Evolutionary conservation across 2,797 vertebrate species (phyloP).

Genomic region (Phalloptychus januarius): DNA sequence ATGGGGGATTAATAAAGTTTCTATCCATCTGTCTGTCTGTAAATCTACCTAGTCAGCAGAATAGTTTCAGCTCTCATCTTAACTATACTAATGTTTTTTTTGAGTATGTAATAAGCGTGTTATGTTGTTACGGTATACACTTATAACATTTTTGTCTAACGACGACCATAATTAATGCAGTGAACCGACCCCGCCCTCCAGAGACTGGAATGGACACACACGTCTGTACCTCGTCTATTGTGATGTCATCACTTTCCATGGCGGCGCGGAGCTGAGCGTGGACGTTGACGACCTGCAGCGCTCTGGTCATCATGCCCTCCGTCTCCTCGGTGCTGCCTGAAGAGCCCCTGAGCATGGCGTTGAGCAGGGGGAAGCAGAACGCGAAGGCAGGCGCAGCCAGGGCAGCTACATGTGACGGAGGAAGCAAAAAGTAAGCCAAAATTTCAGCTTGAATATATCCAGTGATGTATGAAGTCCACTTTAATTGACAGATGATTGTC

Average conservation of each 20-base stretch:
- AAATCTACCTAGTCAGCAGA: no score
- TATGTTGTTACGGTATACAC: background rate
- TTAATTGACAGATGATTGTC: no score
- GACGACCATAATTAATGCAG: background rate
- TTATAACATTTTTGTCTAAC: background rate
- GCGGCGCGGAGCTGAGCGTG: slow-evolving; percentile 88
- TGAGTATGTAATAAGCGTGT: background rate
- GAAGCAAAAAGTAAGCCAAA: background rate
- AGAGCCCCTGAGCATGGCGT: slow-evolving; percentile 86
- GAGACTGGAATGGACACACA: background rate
- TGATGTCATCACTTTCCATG: slow-evolving; percentile 46
- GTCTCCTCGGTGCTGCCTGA: slow-evolving; percentile 84
- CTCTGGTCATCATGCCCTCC: slow-evolving; percentile 85
- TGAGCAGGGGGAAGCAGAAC: slow-evolving; percentile 93
- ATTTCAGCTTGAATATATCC: background rate
- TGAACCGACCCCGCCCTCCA: no score
- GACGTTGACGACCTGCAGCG: slow-evolving; percentile 87
- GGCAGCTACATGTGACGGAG: slow-evolving; percentile 54
- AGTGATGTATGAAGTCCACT: background rate
- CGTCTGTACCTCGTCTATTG: slow-evolving; percentile 88
- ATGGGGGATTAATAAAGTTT: no score
- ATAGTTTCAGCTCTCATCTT: background rate
- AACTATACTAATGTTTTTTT: background rate
- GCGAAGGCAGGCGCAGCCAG: slow-evolving; percentile 84
- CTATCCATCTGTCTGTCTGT: no score